Evolutionary conservation across 2,113 vertebrate genomes (phyloP), one percentile per base, ranked within the genome.

Genomic region (Cynocephalus volans): DNA sequence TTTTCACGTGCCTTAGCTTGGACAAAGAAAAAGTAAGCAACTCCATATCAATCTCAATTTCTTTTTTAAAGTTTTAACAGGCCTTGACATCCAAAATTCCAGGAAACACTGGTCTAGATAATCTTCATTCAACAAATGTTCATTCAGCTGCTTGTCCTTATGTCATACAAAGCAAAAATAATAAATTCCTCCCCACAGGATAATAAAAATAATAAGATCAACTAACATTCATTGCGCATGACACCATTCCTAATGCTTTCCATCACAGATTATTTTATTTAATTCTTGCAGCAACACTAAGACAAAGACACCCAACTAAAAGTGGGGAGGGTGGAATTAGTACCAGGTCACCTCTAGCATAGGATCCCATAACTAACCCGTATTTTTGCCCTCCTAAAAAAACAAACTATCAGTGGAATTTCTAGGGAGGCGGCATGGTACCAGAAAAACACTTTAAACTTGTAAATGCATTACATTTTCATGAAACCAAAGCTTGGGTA

Each of bases 81-180:
- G 18, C 75, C 87, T 98, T 97, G 90, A 92, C 96, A 94, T 97
- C 41, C 85, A 92, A 95, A 97, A 77, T 91, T 91, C 90, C 92
- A 67, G 73, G 67, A 97, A 83, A 83, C 75, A 90, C 15, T 95
- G 56, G 64, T 75, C 67, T 96, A 96, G 54, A 90, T 89, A 96
- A 97, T 96, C 86, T 93, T 95, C 79, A 72, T 86, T 97, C 89
- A 93, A 67, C 24, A 97, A 96, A 96, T 67, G 41, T 84, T 92
- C 80, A 56, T 83, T 97, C 64, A 80, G 80, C 64, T 93, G 75
- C n/a, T 33, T 93, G n/a, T 79, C 93, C 77, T 86, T 94, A 83
- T 56, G 62, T 75, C 80, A 91, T 52, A 89, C 24, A 80, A 96
- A 96, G 11, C 48, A 93, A 96, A 95, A 96, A 77, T 41, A 76